Conservation (phyloP, 2,888 invertebrate genomes). For the Polymixis lichenea region DNA sequence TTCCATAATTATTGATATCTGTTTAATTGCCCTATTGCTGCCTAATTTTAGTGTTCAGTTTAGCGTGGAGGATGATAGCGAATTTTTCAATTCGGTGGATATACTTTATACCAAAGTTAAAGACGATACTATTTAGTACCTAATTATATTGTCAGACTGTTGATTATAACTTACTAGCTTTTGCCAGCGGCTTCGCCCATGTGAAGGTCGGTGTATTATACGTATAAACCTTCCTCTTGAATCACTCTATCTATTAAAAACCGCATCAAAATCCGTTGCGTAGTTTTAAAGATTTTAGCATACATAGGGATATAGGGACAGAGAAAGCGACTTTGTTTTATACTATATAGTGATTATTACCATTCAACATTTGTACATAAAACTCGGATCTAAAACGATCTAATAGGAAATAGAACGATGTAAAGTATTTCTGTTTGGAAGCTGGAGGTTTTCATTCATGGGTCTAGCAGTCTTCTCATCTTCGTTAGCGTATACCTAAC, state of each 20-base stretch:
- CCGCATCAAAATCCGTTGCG: no score
- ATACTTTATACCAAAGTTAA: slow-evolving; percentile 6
- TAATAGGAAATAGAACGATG: not conserved
- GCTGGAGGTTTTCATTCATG: not conserved
- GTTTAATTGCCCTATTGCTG: slow-evolving; percentile 47
- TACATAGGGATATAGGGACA: no score
- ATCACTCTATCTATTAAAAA: no score
- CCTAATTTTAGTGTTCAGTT: slow-evolving; percentile 53
- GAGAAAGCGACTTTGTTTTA: no score
- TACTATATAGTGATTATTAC: no score
- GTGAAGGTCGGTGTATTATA: no score
- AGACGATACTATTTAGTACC: slow-evolving; percentile 3
- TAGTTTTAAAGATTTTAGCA: no score
- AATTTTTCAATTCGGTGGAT: slow-evolving; percentile 32
- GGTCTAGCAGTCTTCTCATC: no score
- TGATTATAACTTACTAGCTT: not conserved
- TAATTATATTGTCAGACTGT: slow-evolving; percentile 18
- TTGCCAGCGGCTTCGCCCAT: no score
- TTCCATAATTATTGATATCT: slow-evolving; percentile 40
- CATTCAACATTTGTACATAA: not conserved
- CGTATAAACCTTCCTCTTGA: no score
- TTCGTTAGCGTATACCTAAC: not conserved
- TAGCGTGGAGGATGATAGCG: slow-evolving; percentile 47
- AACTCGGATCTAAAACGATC: not conserved
- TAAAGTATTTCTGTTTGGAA: not conserved